phyloP scores from a whole-genome alignment of 1,140 invertebrate genomes.

The Ceratoteleas bidentatus region DNA sequence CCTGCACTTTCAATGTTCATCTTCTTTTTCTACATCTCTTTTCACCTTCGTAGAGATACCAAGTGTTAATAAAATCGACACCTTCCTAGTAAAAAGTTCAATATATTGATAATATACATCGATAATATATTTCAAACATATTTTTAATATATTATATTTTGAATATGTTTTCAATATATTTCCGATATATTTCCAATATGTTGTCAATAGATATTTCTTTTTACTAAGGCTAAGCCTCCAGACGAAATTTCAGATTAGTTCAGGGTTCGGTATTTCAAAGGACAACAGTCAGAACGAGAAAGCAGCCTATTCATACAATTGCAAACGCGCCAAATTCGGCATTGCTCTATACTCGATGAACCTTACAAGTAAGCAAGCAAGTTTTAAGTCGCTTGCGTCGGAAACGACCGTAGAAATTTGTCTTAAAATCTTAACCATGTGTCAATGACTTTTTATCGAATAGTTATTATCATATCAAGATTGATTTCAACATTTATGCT shows the following conservation, averaged over 20 bases:
- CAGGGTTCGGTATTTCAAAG: conserved; percentile 74
- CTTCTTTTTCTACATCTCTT: conserved; percentile 6
- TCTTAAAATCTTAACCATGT: conserved; percentile 13
- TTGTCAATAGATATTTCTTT: too few relatives aligned
- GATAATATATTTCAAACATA: too few relatives aligned
- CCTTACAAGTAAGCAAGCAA: conserved; percentile 43
- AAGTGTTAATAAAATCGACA: conserved; percentile 24
- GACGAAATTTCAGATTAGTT: conserved; percentile 66
- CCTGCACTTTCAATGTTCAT: neutral
- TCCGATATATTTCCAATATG: too few relatives aligned
- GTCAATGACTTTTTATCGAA: conserved; percentile 11
- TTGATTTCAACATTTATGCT: conserved; percentile 23
- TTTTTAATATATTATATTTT: too few relatives aligned
- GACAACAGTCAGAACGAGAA: conserved; percentile 72
- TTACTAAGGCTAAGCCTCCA: conserved; percentile 51
- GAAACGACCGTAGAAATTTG: conserved; percentile 51
- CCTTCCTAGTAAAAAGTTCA: too few relatives aligned
- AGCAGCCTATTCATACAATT: conserved; percentile 63
- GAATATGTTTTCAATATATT: too few relatives aligned
- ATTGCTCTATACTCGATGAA: conserved; percentile 43
- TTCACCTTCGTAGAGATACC: neutral
- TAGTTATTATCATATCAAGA: conserved; percentile 33
- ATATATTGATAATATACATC: too few relatives aligned
- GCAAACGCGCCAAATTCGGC: conserved; percentile 58
- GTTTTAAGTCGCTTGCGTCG: conserved; percentile 11